Base-by-base conservation (phyloP, 2,888 invertebrate genomes). In the Chaetogeoica ovagalla region DNA sequence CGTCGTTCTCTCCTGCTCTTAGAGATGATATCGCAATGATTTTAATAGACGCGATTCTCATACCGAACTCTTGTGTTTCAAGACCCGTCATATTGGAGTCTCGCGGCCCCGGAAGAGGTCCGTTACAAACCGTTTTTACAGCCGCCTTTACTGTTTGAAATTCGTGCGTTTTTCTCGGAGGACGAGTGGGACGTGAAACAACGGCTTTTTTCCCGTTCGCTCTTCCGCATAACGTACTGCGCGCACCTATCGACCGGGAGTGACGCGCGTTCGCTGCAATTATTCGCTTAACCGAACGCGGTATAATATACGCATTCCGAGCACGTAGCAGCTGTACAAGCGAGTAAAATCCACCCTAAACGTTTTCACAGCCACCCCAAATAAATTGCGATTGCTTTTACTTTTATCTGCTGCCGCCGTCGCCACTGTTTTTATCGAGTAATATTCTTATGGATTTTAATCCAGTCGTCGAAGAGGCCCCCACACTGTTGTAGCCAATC, bases 331-430 rank as follows among this genome's bases (percentile, higher is more conserved):
- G 30, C 30, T 30, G 30, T 30, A 30, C 30, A 30, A 1, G 57
- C 0, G 30, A 57, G 43, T 39, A n/a, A 55, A 52, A 39, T 65
- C 23, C 68, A 30, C 75, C 75, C 66, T 75, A 75, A 75, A 68
- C 66, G 66, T 68, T 75, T 68, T 30, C 75, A 68, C 68, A 59
- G 68, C 68, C 66, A 59, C 75, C 75, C 75, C 66, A 68, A 75
- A 68, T 68, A 75, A 59, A 68, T 68, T 75, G 75, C 43, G 66
- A 75, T 75, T 75, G 43, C 9, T 74, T 65, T 65, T 66, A 39
- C 23, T 59, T 74, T 30, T 66, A 48, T 59, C 21, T 8, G 17
- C 55, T 55, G 13, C 65, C 65, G 37, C 17, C 43, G 23, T 21
- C 43, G 43, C 43, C 43, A 43, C 43, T 9, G 43, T 43, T 55